phyloP scores from a whole-genome alignment of 2,797 vertebrate genomes.

The Manis pentadactyla region DNA sequence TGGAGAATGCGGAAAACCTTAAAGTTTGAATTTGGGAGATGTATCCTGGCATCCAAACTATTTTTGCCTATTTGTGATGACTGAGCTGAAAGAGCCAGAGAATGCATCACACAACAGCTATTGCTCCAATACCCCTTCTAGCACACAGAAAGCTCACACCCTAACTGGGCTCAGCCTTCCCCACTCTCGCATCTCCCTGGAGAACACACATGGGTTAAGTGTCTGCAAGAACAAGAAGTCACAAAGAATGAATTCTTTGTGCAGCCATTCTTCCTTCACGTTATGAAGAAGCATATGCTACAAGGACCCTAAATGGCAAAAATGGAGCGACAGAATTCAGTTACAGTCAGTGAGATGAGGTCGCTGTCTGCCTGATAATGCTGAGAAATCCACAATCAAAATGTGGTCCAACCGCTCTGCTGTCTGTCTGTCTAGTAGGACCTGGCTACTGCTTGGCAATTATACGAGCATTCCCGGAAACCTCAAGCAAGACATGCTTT shows the following conservation, averaged over 20 bases:
- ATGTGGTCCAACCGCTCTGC: background rate
- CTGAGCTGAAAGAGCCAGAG: background rate
- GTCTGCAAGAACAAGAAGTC: slow-evolving; percentile 6
- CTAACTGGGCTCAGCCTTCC: background rate
- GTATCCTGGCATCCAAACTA: background rate
- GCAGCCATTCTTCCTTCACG: background rate
- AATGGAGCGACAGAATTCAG: background rate
- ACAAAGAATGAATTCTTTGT: background rate
- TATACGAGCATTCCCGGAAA: background rate
- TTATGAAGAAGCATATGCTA: background rate
- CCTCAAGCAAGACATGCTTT: background rate
- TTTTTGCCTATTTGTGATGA: background rate
- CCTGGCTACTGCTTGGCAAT: background rate
- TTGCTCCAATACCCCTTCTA: background rate
- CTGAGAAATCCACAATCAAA: slow-evolving; percentile 11
- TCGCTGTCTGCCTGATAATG: slow-evolving; percentile 9
- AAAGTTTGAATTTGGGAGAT: background rate
- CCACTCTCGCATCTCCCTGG: background rate
- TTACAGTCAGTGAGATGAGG: slow-evolving; percentile 15
- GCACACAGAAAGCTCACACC: background rate
- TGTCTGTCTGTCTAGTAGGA: background rate
- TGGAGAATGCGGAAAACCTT: background rate
- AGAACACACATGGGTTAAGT: background rate
- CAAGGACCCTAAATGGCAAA: background rate
- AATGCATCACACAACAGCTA: accelerated